Percentiles rank a stretch among this genome's conserved stretches.
Conservation (phyloP, 2,797 vertebrate species). For the Morus bassanus region DNA sequence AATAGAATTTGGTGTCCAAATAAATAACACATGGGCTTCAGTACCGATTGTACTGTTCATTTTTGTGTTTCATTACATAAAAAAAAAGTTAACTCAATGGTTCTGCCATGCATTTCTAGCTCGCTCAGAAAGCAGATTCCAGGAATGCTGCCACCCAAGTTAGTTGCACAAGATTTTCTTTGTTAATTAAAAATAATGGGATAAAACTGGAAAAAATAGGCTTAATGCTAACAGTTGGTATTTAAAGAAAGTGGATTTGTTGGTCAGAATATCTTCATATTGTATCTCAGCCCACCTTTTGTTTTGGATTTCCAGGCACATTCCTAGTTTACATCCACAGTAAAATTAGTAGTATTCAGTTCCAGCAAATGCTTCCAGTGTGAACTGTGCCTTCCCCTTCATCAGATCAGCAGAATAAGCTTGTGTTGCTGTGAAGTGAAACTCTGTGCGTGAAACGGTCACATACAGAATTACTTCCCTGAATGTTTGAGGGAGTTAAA, state of each 20-base stretch:
- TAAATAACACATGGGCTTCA: slow-evolving; percentile 43
- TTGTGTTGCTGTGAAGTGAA: background rate
- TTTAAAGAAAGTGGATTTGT: background rate
- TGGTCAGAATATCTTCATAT: background rate
- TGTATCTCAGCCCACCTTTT: background rate
- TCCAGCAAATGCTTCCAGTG: background rate
- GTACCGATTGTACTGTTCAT: background rate
- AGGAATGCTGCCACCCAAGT: slow-evolving; percentile 45
- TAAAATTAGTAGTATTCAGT: background rate
- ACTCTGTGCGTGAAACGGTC: background rate
- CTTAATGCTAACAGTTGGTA: background rate
- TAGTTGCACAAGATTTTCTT: slow-evolving; percentile 56
- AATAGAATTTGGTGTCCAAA: slow-evolving; percentile 18
- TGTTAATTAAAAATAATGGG: slow-evolving; percentile 35
- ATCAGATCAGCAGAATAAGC: background rate
- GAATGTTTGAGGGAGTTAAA: background rate
- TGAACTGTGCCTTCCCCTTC: background rate
- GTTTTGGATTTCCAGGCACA: background rate
- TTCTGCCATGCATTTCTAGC: slow-evolving; percentile 22
- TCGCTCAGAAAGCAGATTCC: background rate
- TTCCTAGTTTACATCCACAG: background rate
- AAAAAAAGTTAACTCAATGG: slow-evolving; percentile 7
- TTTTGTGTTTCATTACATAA: slow-evolving; percentile 5
- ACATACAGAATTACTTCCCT: background rate
- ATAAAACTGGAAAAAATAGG: background rate